Conservation (phyloP, 2,888 invertebrate species). For the Stegana nigrithorax region DNA sequence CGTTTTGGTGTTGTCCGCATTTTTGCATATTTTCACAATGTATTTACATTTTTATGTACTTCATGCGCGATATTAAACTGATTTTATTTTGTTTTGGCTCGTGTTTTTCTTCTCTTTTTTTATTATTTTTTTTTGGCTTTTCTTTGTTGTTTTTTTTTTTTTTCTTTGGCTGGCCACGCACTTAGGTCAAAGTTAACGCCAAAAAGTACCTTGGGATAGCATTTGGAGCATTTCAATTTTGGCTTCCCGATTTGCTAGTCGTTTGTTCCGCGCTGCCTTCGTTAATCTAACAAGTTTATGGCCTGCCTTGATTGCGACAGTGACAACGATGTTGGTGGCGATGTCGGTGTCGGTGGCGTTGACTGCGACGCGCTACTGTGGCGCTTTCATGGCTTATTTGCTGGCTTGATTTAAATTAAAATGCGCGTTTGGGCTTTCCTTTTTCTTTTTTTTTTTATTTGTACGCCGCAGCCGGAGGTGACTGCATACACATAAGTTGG, state of each 20-base stretch:
- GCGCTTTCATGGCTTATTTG: slow-evolving; percentile 31
- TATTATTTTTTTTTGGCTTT: background rate
- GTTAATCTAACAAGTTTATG: slow-evolving; percentile 13
- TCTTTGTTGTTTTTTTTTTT: too few species aligned
- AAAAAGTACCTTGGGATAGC: background rate
- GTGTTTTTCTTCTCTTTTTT: background rate
- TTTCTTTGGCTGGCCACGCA: background rate
- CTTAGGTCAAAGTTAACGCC: background rate
- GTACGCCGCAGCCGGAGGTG: background rate
- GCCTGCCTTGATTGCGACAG: slow-evolving; percentile 34
- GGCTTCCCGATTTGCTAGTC: background rate
- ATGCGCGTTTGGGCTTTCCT: slow-evolving; percentile 6
- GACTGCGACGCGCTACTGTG: too few species aligned
- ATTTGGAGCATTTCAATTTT: background rate
- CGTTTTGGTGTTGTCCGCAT: too few species aligned
- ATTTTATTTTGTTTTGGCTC: too few species aligned
- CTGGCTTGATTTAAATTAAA: slow-evolving; percentile 39
- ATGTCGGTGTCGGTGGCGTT: too few species aligned
- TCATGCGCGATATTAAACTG: too few species aligned
- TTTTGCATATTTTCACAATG: too few species aligned
- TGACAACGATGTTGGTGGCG: too few species aligned
- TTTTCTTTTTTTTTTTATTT: background rate
- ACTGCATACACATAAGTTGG: too few species aligned
- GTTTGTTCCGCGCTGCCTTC: slow-evolving; percentile 41
- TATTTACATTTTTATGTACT: too few species aligned